These are phyloP conservation scores for Avahi laniger DNA, from an alignment of 2,797 vertebrate genomes.

Conservation along the genomic window DNA sequence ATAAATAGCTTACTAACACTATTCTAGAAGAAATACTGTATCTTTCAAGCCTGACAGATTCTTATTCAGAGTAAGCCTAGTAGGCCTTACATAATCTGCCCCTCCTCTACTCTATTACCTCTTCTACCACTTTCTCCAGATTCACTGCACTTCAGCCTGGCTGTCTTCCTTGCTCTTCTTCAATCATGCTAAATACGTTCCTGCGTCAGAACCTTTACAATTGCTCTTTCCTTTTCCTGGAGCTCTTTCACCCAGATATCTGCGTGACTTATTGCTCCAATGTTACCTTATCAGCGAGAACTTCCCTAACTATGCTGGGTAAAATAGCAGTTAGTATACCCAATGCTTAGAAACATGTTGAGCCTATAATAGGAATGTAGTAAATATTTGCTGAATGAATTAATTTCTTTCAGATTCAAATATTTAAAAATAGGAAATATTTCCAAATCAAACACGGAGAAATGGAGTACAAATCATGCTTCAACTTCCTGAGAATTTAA, in stretches of 20 bases:
- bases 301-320: background rate
- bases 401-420: conserved; percentile 22
- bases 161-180: background rate
- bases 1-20: background rate
- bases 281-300: background rate
- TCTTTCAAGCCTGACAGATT: background rate
- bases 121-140: background rate
- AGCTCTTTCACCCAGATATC: background rate
- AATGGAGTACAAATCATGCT: background rate
- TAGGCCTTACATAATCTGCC: background rate
- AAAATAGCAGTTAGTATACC: background rate
- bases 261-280: background rate
- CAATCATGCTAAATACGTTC: background rate
- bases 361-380: background rate
- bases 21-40: background rate
- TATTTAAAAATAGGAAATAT: conserved; percentile 18
- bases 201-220: background rate
- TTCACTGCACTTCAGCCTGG: background rate
- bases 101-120: background rate
- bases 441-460: conserved; percentile 16
- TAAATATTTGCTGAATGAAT: background rate
- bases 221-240: background rate
- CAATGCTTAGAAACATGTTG: background rate
- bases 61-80: background rate
- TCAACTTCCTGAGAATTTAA: conserved; percentile 37